Percentiles rank a stretch among this genome's conserved stretches.
Conservation (phyloP, 2,888 invertebrate genomes). For the Adineta ricciae region DNA sequence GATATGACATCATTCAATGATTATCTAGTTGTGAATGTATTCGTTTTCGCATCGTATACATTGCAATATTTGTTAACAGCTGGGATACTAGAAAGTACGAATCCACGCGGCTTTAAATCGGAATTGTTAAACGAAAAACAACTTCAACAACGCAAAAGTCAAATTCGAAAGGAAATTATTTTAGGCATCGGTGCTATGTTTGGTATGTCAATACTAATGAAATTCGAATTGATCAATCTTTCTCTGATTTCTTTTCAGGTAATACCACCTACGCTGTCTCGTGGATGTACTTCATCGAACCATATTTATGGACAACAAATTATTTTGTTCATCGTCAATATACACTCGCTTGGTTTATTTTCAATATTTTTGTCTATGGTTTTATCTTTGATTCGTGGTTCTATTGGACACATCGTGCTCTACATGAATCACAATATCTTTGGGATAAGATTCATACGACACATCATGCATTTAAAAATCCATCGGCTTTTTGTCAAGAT, state of each 20-base stretch:
- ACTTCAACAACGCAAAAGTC: not conserved
- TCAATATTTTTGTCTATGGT: not conserved
- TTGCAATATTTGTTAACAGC: not conserved
- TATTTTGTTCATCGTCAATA: not conserved
- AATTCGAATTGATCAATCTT: no score
- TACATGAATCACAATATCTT: not conserved
- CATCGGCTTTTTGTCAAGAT: conserved; percentile 11
- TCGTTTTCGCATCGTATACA: not conserved
- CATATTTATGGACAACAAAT: not conserved
- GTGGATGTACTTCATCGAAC: conserved; percentile 14
- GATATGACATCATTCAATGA: not conserved
- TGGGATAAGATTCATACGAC: conserved; percentile 8
- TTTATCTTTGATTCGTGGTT: not conserved
- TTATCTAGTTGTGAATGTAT: not conserved
- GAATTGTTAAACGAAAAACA: not conserved
- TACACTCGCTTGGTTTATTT: not conserved
- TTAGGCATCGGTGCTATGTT: not conserved
- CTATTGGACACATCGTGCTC: conserved; percentile 11
- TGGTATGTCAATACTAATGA: not conserved
- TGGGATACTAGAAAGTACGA: not conserved
- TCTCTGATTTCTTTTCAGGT: not conserved
- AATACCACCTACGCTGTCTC: not conserved
- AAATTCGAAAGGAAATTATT: not conserved
- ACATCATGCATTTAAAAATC: conserved; percentile 12
- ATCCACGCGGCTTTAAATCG: not conserved